Base-by-base conservation (phyloP, 2,888 invertebrate genomes). In the Himalopsyche kuldschensis region DNA sequence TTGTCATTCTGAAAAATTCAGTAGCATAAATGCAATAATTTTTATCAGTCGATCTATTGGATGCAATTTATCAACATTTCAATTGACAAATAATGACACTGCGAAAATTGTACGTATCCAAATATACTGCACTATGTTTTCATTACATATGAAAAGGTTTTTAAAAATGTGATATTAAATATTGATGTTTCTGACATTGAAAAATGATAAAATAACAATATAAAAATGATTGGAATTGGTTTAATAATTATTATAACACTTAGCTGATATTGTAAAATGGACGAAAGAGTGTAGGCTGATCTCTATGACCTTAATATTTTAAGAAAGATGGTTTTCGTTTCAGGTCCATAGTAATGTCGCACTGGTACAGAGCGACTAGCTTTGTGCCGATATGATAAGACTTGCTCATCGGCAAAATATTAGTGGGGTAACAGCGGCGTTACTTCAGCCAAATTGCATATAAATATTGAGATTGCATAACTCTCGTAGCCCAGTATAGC, bases 371-470 rank as follows among this genome's bases (percentile, higher is more conserved):
- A 69, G 30, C 24, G 69, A 69, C 30, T 47, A 47, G 47, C 78
- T 27, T 47, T 78, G 30, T 30, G 47, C 20, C 27, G 47, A 46
- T 46, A 31, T 47, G 47, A 46, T 46, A 17, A 78, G 17, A 78
- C 35, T 11, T 47, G 41, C 6, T 35, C 78, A 78, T 24, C 47
- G 41, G 46, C 46, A 78, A 78, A 78, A 47, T 55, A 79, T n/a
- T 27, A 81, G 81, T 81, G 81, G 47, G 75, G 48, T 76, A 81
- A 81, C 81, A 20, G 46, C 35, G 31, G 27, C 47, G 76, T 81
- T 47, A 76, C 75, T 80, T 75, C 75, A 80, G 41, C n/a, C 41
- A 75, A 32, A 80, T 80, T 63, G 30, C 30, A 75, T 63, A 80
- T 31, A 35, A 24, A 32, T 76, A 35, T 81, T 76, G 76, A 46